Evolutionary conservation across 2,888 invertebrate genomes (phyloP).

Genomic region (Pristionchus arcanus): DNA sequence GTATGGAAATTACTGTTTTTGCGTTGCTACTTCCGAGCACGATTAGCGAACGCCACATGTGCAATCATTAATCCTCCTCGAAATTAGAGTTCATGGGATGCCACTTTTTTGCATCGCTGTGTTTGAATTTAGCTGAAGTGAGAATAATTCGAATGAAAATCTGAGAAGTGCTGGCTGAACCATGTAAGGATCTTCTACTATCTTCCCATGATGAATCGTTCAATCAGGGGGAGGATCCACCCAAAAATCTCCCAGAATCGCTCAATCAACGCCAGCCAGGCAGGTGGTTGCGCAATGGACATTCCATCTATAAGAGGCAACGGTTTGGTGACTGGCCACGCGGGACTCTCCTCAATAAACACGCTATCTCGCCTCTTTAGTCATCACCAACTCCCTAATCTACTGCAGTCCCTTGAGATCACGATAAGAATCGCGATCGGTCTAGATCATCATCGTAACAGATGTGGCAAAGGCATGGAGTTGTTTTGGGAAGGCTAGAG

Average conservation of each 20-base stretch:
- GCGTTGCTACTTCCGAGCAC: too few relatives aligned
- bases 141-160: too few relatives aligned
- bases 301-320: background rate
- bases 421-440: background rate
- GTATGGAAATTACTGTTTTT: too few relatives aligned
- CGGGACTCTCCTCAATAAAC: background rate
- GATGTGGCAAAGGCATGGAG: background rate
- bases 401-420: background rate
- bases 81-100: too few relatives aligned
- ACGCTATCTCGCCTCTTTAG: background rate
- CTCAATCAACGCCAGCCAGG: slow-evolving; percentile 39
- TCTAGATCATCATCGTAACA: background rate
- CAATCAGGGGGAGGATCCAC: background rate
- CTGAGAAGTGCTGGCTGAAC: too few relatives aligned
- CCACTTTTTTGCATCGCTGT: too few relatives aligned
- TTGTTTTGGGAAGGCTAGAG: background rate
- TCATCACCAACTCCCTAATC: slow-evolving; percentile 29
- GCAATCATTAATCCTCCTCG: background rate
- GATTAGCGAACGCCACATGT: background rate
- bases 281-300: slow-evolving; percentile 48
- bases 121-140: too few relatives aligned
- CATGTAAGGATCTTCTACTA: too few relatives aligned
- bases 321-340: background rate
- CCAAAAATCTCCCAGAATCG: background rate
- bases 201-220: too few relatives aligned